phyloP scores from a whole-genome alignment of 2,113 vertebrate species.

The Anoplopoma fimbria region DNA sequence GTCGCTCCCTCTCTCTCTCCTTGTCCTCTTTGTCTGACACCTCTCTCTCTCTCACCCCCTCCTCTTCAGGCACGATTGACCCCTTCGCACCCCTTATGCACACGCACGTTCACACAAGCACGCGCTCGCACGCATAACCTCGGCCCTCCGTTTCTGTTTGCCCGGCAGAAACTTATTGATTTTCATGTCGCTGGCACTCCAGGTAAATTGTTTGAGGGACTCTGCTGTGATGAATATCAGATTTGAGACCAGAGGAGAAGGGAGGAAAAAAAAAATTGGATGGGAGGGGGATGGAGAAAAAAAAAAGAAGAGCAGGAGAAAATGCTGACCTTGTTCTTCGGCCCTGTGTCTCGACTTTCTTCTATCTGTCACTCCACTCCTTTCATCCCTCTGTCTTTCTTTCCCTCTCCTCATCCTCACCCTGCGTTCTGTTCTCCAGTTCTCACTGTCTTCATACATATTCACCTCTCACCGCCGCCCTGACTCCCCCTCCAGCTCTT shows the following conservation, averaged over 20 bases:
- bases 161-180: conserved; percentile 93
- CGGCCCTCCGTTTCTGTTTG: conserved; percentile 84
- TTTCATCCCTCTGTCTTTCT: conserved; percentile 46
- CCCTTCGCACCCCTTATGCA: conserved; percentile 48
- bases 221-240: conserved; percentile 90
- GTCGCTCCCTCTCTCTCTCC: conserved; percentile 38
- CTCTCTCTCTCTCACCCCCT: conserved; percentile 32
- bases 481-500: conserved; percentile 37
- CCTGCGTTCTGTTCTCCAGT: conserved; percentile 8
- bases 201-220: conserved; percentile 92
- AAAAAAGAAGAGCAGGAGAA: conserved; percentile 70
- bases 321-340: conserved; percentile 85
- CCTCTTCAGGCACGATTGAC: conserved; percentile 69
- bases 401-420: conserved; percentile 41
- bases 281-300: conserved; percentile 57
- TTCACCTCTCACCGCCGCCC: conserved; percentile 45
- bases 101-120: conserved; percentile 50
- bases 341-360: conserved; percentile 49
- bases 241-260: conserved; percentile 81
- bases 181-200: conserved; percentile 86
- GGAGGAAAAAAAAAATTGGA: conserved; percentile 38
- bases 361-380: conserved; percentile 47
- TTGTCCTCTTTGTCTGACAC: conserved; percentile 59
- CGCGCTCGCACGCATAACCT: conserved; percentile 77
- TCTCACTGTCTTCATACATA: conserved; percentile 53